phyloP scores from a whole-genome alignment of 2,113 vertebrate species.

The Pycnonotus jocosus region DNA sequence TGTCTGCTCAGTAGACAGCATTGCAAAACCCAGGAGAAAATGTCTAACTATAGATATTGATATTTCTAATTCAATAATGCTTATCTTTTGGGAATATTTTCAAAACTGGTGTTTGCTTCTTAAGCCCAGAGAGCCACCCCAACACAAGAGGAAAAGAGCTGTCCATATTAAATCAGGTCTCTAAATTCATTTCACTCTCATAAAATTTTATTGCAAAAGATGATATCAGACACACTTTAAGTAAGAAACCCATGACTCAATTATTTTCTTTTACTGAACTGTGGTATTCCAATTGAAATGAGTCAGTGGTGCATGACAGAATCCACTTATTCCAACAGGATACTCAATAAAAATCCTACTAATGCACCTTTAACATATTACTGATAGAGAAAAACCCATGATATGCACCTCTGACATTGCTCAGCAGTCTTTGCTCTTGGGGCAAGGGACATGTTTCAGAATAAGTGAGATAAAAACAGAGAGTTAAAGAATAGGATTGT shows the following conservation, averaged over 20 bases:
- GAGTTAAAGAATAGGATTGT: not conserved
- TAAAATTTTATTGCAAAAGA: slow-evolving; percentile 53
- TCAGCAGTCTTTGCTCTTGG: not conserved
- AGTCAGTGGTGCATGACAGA: slow-evolving; percentile 52
- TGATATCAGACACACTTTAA: slow-evolving; percentile 50
- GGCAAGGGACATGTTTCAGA: not conserved
- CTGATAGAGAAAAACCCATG: not conserved
- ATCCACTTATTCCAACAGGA: slow-evolving; percentile 48
- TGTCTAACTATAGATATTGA: not conserved
- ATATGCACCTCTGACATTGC: slow-evolving; percentile 3
- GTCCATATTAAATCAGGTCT: slow-evolving; percentile 29
- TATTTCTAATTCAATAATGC: not conserved
- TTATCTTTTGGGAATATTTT: not conserved
- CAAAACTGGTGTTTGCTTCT: not conserved
- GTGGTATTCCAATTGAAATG: slow-evolving; percentile 58
- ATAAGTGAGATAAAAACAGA: not conserved
- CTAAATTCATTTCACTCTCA: slow-evolving; percentile 51
- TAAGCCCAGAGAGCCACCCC: not conserved
- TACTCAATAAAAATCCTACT: slow-evolving; percentile 37
- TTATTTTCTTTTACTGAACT: slow-evolving; percentile 57
- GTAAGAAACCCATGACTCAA: slow-evolving; percentile 55
- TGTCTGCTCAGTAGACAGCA: not conserved
- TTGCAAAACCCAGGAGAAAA: not conserved
- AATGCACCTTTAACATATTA: slow-evolving; percentile 25
- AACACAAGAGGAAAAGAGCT: not conserved